phyloP scores from a whole-genome alignment of 2,113 vertebrate species.

The Atrichornis clamosus region DNA sequence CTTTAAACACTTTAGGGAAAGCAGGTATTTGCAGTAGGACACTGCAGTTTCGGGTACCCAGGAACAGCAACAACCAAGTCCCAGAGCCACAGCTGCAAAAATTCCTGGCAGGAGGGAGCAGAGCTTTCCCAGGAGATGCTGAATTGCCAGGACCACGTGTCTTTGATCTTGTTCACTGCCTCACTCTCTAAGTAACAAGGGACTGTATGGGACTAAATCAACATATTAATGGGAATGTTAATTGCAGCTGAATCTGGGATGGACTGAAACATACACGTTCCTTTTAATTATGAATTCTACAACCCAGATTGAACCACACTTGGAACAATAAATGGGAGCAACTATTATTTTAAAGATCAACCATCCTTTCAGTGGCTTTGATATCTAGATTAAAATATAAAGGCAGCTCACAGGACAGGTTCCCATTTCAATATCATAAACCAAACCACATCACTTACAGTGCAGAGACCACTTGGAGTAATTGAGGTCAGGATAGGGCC shows the following conservation, averaged over 20 bases:
- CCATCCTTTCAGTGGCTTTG: background rate
- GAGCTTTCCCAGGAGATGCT: background rate
- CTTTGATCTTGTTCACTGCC: background rate
- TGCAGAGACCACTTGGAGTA: background rate
- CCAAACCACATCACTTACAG: background rate
- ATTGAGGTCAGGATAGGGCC: background rate
- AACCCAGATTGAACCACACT: background rate
- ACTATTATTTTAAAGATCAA: background rate
- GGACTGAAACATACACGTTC: background rate
- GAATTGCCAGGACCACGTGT: background rate
- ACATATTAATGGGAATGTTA: background rate
- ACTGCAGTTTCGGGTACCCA: fast-evolving
- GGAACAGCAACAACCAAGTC: background rate
- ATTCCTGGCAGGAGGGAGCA: background rate
- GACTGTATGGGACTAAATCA: slow-evolving; percentile 11
- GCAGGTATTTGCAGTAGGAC: background rate
- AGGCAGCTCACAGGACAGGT: background rate
- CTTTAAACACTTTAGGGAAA: background rate
- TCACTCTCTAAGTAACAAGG: background rate
- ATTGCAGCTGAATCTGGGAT: background rate
- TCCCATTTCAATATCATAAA: background rate
- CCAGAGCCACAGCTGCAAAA: background rate
- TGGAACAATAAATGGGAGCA: background rate
- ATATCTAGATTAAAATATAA: background rate
- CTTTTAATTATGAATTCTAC: background rate